Evolutionary conservation across 1,140 invertebrate genomes (phyloP).

Genomic region (Pseudachorutes palmiensis): DNA sequence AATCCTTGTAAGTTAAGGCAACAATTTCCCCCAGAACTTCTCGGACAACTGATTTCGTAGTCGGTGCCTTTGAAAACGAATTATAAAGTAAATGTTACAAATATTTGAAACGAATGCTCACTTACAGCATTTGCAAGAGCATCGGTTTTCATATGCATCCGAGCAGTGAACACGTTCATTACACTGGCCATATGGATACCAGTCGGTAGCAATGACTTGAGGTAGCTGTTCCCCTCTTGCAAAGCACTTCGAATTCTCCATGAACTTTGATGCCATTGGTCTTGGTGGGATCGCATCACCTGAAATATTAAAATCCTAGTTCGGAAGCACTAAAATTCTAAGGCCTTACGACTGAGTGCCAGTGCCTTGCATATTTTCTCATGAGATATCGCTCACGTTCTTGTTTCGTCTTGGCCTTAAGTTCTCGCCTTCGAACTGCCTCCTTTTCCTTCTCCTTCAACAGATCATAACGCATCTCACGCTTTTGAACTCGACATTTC

Average conservation of each 20-base stretch:
- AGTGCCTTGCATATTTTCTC: conserved; percentile 15
- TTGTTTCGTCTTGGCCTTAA: not conserved
- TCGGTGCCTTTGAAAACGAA: not conserved
- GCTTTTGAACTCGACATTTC: not conserved
- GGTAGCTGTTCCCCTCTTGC: not conserved
- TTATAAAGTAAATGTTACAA: not conserved
- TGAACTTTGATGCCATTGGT: conserved; percentile 5
- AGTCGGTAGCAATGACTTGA: conserved; percentile 8
- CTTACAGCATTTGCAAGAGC: not conserved
- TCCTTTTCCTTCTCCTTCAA: conserved; percentile 5
- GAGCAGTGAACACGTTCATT: not conserved
- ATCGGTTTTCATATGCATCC: not conserved
- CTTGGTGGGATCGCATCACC: not conserved
- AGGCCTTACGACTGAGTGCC: conserved; percentile 13
- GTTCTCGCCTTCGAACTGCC: too few relatives aligned
- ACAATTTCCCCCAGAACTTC: not conserved
- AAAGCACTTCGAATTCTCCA: conserved; percentile 20
- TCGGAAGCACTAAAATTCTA: not conserved
- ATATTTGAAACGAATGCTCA: not conserved
- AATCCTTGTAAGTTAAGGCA: not conserved
- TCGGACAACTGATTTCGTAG: conserved; percentile 4
- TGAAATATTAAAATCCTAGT: conserved; percentile 9
- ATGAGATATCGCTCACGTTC: conserved; percentile 12
- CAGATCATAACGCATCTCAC: not conserved
- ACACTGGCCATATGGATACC: not conserved